Conservation (phyloP, 2,797 vertebrate species). For the Pterois miles region DNA sequence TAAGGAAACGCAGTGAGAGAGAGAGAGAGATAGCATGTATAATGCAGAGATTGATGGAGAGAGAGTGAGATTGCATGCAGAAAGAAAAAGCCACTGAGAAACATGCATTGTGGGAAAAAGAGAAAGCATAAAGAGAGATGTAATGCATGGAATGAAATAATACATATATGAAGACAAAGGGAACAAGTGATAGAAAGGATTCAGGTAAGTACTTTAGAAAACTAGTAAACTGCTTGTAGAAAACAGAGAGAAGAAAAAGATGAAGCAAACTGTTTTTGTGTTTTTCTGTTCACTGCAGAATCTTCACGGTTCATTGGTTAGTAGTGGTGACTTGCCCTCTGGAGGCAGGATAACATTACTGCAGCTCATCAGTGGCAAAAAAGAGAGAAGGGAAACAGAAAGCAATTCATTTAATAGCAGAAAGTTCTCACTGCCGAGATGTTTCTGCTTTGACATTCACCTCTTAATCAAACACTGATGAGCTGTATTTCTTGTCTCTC, state of each 20-base stretch:
- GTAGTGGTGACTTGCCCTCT: constrained; percentile 52
- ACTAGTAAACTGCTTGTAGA: neutral
- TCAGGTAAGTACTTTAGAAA: neutral
- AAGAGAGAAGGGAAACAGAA: neutral
- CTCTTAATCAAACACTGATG: too few species aligned
- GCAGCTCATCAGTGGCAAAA: constrained; percentile 1
- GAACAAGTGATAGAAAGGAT: neutral
- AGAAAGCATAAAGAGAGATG: neutral
- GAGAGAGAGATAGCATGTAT: neutral
- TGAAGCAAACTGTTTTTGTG: neutral
- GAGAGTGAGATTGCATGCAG: neutral
- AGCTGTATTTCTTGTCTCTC: neutral
- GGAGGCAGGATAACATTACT: constrained; percentile 25
- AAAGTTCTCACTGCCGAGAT: neutral
- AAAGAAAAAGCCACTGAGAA: neutral
- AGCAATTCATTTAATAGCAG: neutral
- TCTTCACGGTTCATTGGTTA: constrained; percentile 45
- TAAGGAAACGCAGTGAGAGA: neutral
- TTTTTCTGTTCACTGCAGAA: constrained; percentile 42
- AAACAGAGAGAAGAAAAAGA: neutral
- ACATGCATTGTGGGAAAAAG: neutral
- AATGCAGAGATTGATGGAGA: neutral
- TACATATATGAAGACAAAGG: neutral
- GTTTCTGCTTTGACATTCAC: neutral
- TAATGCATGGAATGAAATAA: neutral